Base-by-base conservation (phyloP, 2,797 vertebrate genomes). In the Tolypeutes matacus region DNA sequence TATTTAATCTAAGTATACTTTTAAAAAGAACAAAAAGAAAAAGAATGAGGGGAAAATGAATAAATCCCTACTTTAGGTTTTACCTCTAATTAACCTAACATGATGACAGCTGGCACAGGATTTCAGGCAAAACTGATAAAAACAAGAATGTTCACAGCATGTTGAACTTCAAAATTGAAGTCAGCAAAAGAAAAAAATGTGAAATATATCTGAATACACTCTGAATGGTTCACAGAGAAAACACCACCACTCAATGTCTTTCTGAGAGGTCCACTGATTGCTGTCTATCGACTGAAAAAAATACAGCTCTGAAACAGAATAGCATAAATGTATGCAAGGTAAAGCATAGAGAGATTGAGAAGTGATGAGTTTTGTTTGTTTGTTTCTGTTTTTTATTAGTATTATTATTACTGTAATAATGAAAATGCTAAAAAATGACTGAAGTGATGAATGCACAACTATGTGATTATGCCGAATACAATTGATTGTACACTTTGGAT, bases 111-210 rank as follows among this genome's bases (percentile, higher is more conserved):
- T 96, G 64, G 75, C 58, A 95, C 17, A 86, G 58, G 46, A 95
- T 92, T 96, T 94, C 75, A 88, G 25, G 89, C 58, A 92, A 93
- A 94, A 82, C 4, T 34, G 75, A 96, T 82, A 31, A 89, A 93
- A 96, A 89, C 56, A n/a, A 96, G 51, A 87, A 97, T 27, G 10
- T 73, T 92, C 42, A 58, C 58, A 92, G 67, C 69, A 92, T 77
- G 51, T 42, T 91, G n/a, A 5, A 86, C 21, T 93, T 27, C 42
- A 39, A 80, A 95, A 69, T 75, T 64, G 94, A 88, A 90, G 18
- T 90, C n/a, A 84, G 58, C 21, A 94, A 85, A 80, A 9, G 18
- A 64, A 23, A 15, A 64, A 93, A 90, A 53, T 94, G 31, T 94
- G 62, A 95, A 93, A 89, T 85, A 72, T 46, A 75, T 95, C 13